These are phyloP conservation scores for Antechinus stuartii DNA, from an alignment of 2,113 vertebrate genomes.

Conservation along the genomic window DNA sequence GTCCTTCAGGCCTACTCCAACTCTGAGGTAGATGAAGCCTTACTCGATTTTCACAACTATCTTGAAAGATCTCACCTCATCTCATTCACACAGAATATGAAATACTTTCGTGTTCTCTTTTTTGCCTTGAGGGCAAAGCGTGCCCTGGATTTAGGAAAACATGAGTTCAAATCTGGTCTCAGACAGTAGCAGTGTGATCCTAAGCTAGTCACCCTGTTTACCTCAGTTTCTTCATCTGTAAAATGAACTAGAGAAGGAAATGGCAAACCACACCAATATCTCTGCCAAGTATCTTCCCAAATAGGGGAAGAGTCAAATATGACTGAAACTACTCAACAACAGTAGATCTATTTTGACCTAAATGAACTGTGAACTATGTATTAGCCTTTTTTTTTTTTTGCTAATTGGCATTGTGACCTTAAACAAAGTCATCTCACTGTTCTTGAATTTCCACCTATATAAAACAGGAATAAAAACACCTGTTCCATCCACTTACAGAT, in stretches of 20 bases:
- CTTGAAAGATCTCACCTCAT: too few relatives aligned
- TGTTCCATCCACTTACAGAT: background rate
- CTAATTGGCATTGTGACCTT: background rate
- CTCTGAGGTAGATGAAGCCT: too few relatives aligned
- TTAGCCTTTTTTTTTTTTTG: background rate
- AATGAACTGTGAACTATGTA: constrained; percentile 3
- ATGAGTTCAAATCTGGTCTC: background rate
- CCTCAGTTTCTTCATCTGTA: background rate
- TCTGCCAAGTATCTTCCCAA: background rate
- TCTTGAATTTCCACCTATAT: constrained; percentile 30
- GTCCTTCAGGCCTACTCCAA: too few relatives aligned
- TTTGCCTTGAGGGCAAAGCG: background rate
- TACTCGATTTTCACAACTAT: too few relatives aligned
- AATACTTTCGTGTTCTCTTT: background rate
- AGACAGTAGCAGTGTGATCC: too few relatives aligned
- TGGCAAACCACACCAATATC: background rate
- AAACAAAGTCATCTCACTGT: constrained; percentile 10
- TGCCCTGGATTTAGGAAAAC: background rate
- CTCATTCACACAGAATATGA: background rate
- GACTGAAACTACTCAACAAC: background rate
- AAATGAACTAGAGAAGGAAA: background rate
- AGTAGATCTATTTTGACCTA: background rate
- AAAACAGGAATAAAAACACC: background rate
- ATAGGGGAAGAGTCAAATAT: background rate
- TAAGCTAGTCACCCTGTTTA: background rate